Percentiles rank a stretch among this genome's conserved stretches.
These are phyloP conservation scores for Herpetotheres cachinnans DNA, from an alignment of 2,113 vertebrate species.

Conservation along the genomic window DNA sequence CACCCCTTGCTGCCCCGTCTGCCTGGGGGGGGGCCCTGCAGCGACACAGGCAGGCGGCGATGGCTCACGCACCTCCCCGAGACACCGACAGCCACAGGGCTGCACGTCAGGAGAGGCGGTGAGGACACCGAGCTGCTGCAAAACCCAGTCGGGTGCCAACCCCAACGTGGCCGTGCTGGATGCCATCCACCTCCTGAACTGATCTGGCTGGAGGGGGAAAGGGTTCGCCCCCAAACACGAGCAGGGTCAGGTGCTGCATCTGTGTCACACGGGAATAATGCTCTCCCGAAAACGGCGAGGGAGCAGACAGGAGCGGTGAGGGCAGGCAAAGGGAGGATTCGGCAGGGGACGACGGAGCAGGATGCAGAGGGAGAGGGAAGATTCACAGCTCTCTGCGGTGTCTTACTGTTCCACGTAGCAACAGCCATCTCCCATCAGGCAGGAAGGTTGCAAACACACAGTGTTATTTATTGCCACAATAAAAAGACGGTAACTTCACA, in stretches of 20 bases:
- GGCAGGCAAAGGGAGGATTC: not conserved
- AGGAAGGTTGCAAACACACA: not conserved
- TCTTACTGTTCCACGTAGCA: not conserved
- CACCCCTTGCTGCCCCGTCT: not conserved
- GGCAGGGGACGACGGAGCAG: not conserved
- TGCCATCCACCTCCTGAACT: not conserved
- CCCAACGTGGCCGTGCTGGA: rapidly evolving
- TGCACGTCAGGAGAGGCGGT: not conserved
- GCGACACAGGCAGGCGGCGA: not conserved
- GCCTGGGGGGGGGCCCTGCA: no score
- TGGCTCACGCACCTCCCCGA: rapidly evolving
- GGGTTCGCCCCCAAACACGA: rapidly evolving
- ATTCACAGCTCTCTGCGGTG: rapidly evolving
- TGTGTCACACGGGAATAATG: rapidly evolving
- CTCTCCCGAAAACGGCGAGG: rapidly evolving
- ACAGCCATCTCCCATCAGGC: rapidly evolving
- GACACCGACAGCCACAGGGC: not conserved
- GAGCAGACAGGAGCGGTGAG: not conserved
- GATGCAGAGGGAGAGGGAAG: not conserved
- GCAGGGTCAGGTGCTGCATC: not conserved
- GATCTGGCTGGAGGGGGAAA: not conserved
- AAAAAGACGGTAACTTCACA: not conserved
- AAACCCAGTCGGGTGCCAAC: rapidly evolving
- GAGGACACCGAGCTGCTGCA: not conserved
- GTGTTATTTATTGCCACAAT: not conserved